A percentile compares a stretch with the other conserved stretches of the same genome.
These are phyloP conservation scores for Reinhardtius hippoglossoides DNA, from an alignment of 2,113 vertebrate species.

Conservation along the genomic window DNA sequence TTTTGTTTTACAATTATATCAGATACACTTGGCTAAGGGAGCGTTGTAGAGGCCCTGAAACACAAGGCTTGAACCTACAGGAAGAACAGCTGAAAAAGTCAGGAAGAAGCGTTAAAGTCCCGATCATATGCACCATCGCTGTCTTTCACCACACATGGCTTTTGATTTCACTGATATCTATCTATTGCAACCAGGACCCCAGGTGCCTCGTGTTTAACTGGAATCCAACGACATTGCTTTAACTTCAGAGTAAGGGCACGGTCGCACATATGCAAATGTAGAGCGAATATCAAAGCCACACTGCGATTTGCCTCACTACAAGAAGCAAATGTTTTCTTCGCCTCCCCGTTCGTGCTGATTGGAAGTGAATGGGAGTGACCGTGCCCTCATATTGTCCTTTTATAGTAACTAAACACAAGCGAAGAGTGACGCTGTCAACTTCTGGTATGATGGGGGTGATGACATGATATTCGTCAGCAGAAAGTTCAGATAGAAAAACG, in stretches of 20 bases:
- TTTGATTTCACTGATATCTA: constrained; percentile 37
- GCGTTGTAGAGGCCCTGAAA: constrained; percentile 14
- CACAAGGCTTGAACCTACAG: constrained; percentile 29
- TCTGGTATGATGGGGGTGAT: not conserved
- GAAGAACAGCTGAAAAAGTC: constrained; percentile 45
- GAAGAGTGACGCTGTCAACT: not conserved
- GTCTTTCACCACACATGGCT: constrained; percentile 47
- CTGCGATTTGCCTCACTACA: too few relatives aligned
- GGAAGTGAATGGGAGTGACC: too few relatives aligned
- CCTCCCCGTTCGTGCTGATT: too few relatives aligned
- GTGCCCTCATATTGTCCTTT: not conserved
- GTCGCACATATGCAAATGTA: not conserved
- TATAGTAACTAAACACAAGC: not conserved
- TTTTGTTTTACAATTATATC: constrained; percentile 68
- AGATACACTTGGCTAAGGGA: constrained; percentile 59
- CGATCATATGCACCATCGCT: not conserved
- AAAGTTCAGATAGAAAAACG: too few relatives aligned
- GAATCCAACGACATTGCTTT: not conserved
- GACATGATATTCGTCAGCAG: too few relatives aligned
- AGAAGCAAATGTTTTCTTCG: too few relatives aligned
- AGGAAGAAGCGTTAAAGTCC: constrained; percentile 17
- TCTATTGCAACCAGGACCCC: constrained; percentile 27
- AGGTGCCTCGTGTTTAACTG: not conserved
- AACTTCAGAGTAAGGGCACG: not conserved
- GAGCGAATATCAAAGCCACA: too few relatives aligned